Percentiles rank a stretch among this genome's conserved stretches.
phyloP scores from a whole-genome alignment of 2,113 vertebrate genomes.

The Indicator maculatus region DNA sequence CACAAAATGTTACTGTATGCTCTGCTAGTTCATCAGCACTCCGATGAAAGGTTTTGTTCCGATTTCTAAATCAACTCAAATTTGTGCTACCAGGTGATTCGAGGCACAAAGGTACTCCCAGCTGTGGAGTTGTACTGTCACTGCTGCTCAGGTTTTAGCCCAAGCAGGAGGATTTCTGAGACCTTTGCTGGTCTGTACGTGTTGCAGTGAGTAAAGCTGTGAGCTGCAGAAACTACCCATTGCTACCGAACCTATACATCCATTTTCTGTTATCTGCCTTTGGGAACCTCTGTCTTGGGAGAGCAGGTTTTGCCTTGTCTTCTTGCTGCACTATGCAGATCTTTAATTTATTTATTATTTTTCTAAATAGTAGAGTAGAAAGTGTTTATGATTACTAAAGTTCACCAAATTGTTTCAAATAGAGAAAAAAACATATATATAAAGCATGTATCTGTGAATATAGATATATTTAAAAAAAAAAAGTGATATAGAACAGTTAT shows the following conservation, averaged over 20 bases:
- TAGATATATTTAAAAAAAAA: background rate
- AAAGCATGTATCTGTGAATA: background rate
- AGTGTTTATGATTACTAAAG: background rate
- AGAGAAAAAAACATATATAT: background rate
- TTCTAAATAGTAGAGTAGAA: background rate
- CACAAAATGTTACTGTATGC: background rate
- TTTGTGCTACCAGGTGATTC: background rate
- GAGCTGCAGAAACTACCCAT: background rate
- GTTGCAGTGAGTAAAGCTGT: background rate
- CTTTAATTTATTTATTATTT: background rate
- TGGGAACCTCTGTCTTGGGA: background rate
- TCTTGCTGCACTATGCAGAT: background rate
- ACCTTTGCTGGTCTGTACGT: background rate
- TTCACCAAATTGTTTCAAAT: background rate
- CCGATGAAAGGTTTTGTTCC: background rate
- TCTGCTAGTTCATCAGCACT: background rate
- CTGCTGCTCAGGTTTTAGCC: fast-evolving
- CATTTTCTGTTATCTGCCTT: background rate
- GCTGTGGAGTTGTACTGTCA: fast-evolving
- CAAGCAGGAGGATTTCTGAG: background rate
- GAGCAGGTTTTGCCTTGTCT: background rate
- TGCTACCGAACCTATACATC: background rate
- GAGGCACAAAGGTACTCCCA: background rate
- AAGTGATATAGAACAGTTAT: background rate
- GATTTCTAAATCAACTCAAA: background rate